phyloP scores from a whole-genome alignment of 1,140 invertebrate genomes.

The Conopomorpha cramerella region DNA sequence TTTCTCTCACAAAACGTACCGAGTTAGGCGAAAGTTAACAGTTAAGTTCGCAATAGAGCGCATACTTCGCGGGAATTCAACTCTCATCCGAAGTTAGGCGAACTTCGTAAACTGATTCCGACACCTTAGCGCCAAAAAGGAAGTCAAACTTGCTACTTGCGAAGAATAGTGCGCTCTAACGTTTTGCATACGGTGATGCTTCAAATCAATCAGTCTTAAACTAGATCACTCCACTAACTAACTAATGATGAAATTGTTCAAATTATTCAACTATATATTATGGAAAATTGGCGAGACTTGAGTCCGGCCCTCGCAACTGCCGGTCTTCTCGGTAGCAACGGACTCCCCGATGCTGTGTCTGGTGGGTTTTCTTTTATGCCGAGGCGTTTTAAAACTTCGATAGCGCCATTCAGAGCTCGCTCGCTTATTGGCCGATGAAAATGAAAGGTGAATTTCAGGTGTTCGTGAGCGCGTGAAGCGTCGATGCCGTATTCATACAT shows the following conservation, averaged over 20 bases:
- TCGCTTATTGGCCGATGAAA: constrained; percentile 17
- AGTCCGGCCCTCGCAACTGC: constrained; percentile 45
- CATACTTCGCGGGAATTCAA: no score
- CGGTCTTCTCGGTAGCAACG: constrained; percentile 50
- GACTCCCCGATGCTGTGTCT: constrained; percentile 23
- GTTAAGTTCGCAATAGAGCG: no score
- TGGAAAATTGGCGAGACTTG: constrained; percentile 29
- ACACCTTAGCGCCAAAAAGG: no score
- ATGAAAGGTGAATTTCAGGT: no score
- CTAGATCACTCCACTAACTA: constrained; percentile 32
- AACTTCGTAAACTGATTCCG: no score
- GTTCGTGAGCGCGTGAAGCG: no score
- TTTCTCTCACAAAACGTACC: no score
- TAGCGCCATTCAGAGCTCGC: constrained; percentile 18
- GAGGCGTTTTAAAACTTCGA: constrained; percentile 12
- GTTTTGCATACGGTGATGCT: constrained; percentile 17
- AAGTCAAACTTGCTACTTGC: constrained; percentile 45
- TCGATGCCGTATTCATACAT: no score
- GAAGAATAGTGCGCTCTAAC: constrained; percentile 38
- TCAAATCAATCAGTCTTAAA: constrained; percentile 15
- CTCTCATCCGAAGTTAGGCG: no score
- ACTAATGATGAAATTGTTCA: no score
- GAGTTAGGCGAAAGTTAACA: no score
- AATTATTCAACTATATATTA: constrained; percentile 13
- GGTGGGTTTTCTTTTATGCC: constrained; percentile 12